A percentile compares a stretch with the other conserved stretches of the same genome.
These are phyloP conservation scores for Synaphobranchus kaupii DNA, from an alignment of 2,797 vertebrate species.

Conservation along the genomic window DNA sequence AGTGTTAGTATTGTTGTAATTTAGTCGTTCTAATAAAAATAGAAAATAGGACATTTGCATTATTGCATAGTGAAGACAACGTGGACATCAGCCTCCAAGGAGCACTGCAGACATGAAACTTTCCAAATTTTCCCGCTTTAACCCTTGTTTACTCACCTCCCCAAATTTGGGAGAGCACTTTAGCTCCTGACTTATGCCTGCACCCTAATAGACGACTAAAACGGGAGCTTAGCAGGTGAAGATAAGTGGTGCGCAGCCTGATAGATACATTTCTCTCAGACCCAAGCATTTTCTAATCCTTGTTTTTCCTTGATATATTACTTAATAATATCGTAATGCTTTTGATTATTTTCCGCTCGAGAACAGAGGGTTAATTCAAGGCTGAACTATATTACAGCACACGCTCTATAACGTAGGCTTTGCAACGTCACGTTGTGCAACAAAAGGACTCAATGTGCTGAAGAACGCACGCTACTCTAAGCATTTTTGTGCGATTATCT, in stretches of 20 bases:
- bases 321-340: background rate
- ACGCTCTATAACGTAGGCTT: background rate
- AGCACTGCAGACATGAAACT: background rate
- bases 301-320: background rate
- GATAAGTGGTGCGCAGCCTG: background rate
- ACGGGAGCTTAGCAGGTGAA: slow-evolving; percentile 2
- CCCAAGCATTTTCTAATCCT: background rate
- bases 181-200: background rate
- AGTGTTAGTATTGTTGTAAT: background rate
- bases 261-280: background rate
- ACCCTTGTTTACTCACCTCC: background rate
- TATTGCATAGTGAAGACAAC: no score
- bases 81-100: background rate
- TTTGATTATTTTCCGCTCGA: background rate
- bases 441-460: background rate
- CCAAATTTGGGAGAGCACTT: background rate
- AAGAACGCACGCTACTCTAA: background rate
- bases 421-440: background rate
- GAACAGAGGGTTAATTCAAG: background rate
- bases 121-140: background rate
- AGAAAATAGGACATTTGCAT: no score
- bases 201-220: background rate
- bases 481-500: background rate
- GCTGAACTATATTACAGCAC: background rate
- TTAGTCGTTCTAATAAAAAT: background rate